Evolutionary conservation across 2,888 invertebrate genomes (phyloP).

Genomic region (Dyspetes luteomarginatus): DNA sequence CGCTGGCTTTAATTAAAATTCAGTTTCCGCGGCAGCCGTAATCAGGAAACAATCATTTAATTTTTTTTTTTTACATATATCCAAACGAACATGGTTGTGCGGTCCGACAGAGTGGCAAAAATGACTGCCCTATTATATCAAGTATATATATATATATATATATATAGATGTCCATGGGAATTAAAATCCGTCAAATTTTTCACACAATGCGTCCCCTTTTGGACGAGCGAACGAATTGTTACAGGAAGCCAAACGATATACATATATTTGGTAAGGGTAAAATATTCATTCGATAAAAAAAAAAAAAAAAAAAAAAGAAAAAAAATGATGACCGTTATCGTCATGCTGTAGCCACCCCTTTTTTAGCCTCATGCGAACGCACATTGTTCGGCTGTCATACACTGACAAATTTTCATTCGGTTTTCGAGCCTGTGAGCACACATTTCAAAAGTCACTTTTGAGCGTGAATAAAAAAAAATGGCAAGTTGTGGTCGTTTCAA

Average conservation of each 20-base stretch:
- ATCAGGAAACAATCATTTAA: slow-evolving; percentile 71
- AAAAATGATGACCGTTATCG: neutral
- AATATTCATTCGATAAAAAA: neutral
- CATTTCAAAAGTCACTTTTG: neutral
- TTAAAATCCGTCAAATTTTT: slow-evolving; percentile 16
- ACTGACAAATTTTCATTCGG: neutral
- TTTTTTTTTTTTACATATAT: slow-evolving; percentile 2
- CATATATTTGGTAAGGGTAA: too few species aligned
- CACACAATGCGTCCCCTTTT: neutral
- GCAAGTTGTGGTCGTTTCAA: neutral
- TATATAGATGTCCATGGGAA: neutral
- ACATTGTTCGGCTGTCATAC: too few species aligned
- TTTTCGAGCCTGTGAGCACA: neutral
- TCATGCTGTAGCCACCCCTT: neutral
- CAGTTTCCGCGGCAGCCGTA: slow-evolving; percentile 59
- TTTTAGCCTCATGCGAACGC: too few species aligned
- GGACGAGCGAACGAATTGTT: neutral
- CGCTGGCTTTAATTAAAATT: slow-evolving; percentile 72
- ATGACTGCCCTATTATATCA: slow-evolving; percentile 9
- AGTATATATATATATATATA: neutral
- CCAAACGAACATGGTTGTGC: neutral
- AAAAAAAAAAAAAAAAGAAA: neutral
- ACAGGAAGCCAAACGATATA: neutral
- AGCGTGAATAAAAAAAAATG: neutral
- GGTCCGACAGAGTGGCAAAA: slow-evolving; percentile 23